Evolutionary conservation across 2,888 invertebrate species (phyloP).

Genomic region (Litoditis marina): DNA sequence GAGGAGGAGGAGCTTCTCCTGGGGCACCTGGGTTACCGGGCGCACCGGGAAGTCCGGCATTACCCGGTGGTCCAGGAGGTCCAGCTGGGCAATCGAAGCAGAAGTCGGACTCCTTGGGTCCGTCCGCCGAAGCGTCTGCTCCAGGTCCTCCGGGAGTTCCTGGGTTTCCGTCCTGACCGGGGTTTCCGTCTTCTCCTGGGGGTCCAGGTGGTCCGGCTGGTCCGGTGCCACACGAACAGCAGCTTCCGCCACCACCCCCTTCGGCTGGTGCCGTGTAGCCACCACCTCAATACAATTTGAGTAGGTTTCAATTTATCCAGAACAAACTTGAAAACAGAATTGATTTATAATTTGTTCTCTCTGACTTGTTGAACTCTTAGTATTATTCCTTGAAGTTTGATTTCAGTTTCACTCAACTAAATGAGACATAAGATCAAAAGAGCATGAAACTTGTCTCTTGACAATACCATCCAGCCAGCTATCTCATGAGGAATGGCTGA

Average conservation of each 20-base stretch:
- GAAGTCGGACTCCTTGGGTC: conserved; percentile 37
- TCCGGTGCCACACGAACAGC: conserved; percentile 50
- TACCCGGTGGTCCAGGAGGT: conserved; percentile 45
- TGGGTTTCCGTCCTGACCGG: conserved; percentile 44
- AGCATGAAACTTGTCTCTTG: too few relatives aligned
- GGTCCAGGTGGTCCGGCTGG: conserved; percentile 48
- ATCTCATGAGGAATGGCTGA: too few relatives aligned
- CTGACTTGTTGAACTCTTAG: too few relatives aligned
- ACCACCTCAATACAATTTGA: conserved; percentile 13
- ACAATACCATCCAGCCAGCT: too few relatives aligned
- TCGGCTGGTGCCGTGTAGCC: too few relatives aligned
- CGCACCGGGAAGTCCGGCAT: conserved; percentile 68
- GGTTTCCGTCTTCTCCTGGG: conserved; percentile 47
- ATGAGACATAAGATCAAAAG: too few relatives aligned
- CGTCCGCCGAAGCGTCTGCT: conserved; percentile 31
- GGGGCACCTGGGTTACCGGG: conserved; percentile 48
- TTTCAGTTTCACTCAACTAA: too few relatives aligned
- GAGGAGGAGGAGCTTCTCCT: conserved; percentile 51
- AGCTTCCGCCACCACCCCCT: conserved; percentile 36
- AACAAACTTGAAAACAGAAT: too few relatives aligned
- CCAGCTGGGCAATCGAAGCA: conserved; percentile 54
- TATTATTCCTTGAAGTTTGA: too few relatives aligned
- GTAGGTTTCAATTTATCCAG: too few relatives aligned
- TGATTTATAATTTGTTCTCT: too few relatives aligned
- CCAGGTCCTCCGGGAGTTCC: conserved; percentile 46